Conservation (phyloP, 1,140 invertebrate genomes). For the Penaeus chinensis region DNA sequence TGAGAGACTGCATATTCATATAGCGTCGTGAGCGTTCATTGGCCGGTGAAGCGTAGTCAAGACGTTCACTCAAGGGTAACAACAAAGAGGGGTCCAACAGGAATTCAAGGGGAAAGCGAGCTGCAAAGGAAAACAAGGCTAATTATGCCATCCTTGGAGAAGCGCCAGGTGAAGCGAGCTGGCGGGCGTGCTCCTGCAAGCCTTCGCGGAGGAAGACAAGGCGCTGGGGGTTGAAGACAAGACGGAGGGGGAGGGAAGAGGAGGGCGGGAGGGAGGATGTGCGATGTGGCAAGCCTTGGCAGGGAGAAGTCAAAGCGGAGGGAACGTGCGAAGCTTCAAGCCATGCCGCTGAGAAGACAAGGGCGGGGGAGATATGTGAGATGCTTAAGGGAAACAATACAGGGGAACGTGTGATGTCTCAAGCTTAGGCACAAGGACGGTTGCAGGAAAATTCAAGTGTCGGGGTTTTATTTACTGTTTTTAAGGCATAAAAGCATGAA, state of each 20-base stretch:
- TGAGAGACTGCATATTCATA: constrained; percentile 48
- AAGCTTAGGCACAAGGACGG: no score
- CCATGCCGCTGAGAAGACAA: no score
- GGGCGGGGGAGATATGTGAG: no score
- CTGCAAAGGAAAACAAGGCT: constrained; percentile 52
- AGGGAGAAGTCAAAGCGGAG: background rate
- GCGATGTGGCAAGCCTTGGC: background rate
- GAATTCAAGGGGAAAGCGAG: constrained; percentile 26
- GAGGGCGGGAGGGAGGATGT: background rate
- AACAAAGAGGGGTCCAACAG: constrained; percentile 24
- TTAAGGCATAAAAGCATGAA: no score
- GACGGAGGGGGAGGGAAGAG: background rate
- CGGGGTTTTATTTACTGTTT: no score
- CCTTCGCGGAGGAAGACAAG: constrained; percentile 2
- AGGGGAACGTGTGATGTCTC: no score
- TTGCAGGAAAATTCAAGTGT: no score
- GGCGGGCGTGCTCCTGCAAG: constrained; percentile 14
- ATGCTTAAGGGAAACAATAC: no score
- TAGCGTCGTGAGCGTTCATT: constrained; percentile 21
- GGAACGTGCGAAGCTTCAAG: no score
- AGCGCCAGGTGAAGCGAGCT: constrained; percentile 31
- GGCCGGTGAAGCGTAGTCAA: constrained; percentile 32
- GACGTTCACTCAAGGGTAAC: constrained; percentile 38
- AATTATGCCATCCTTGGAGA: constrained; percentile 54
- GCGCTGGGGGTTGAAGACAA: background rate